These are phyloP conservation scores for Macrotrachela quadricornifera DNA, from an alignment of 1,140 invertebrate genomes.

Conservation along the genomic window DNA sequence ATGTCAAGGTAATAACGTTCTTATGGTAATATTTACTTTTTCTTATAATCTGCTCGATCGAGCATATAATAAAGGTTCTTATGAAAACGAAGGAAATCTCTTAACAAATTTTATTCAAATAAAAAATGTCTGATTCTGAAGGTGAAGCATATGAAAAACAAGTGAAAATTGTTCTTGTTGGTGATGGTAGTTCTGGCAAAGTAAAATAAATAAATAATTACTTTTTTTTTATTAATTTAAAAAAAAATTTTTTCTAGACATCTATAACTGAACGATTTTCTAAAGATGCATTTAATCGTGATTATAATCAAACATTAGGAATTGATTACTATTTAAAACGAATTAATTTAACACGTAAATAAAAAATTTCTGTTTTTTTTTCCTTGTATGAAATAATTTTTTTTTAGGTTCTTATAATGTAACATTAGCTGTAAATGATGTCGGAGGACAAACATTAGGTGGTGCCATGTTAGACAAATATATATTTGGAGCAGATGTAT, in stretches of 20 bases:
- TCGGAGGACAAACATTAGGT: constrained; percentile 49
- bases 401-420: constrained; percentile 40
- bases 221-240: constrained; percentile 12
- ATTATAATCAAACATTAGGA: constrained; percentile 48
- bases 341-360: constrained; percentile 16
- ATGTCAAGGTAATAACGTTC: too few relatives aligned
- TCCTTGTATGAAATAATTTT: constrained; percentile 12
- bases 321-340: constrained; percentile 56
- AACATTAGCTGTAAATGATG: constrained; percentile 58
- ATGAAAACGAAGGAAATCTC: too few relatives aligned
- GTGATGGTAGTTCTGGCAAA: constrained; percentile 57
- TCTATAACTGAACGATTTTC: constrained; percentile 46
- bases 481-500: constrained; percentile 51
- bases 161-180: constrained; percentile 55
- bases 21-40: too few relatives aligned
- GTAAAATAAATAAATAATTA: constrained; percentile 32
- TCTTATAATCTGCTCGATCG: too few relatives aligned
- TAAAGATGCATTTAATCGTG: constrained; percentile 49
- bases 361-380: too few relatives aligned
- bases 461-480: constrained; percentile 63
- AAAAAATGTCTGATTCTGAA: constrained; percentile 32
- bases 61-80: too few relatives aligned
- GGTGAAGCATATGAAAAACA: constrained; percentile 37
- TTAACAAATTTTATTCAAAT: too few relatives aligned
- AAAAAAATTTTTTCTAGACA: constrained; percentile 36